These are phyloP conservation scores for Caenorhabditis plicata DNA, from an alignment of 2,888 invertebrate genomes.

Conservation along the genomic window DNA sequence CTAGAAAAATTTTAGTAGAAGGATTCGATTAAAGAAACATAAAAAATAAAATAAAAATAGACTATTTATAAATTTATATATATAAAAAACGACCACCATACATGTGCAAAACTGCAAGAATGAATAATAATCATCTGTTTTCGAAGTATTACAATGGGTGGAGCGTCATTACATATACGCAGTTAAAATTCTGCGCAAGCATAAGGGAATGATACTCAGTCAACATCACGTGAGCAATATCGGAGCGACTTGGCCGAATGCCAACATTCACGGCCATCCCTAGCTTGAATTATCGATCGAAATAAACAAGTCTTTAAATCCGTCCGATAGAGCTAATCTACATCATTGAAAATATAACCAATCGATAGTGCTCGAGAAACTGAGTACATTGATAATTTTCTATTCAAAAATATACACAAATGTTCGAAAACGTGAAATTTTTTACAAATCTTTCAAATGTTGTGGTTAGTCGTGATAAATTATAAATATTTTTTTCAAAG, in stretches of 20 bases:
- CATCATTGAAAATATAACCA: no score
- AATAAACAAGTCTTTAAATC: not conserved
- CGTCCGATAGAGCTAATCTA: not conserved
- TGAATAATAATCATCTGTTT: not conserved
- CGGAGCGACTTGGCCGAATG: slow-evolving; percentile 1
- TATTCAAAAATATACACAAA: no score
- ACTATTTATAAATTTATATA: no score
- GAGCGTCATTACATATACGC: not conserved
- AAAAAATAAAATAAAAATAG: not conserved
- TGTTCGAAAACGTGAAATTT: no score
- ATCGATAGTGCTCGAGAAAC: no score
- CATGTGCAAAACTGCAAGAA: no score
- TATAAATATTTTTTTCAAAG: no score
- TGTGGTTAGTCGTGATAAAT: not conserved
- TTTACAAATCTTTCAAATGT: not conserved
- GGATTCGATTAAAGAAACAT: not conserved
- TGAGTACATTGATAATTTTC: no score
- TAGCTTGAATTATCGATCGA: slow-evolving; percentile 2
- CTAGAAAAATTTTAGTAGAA: not conserved
- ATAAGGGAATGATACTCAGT: slow-evolving; percentile 4
- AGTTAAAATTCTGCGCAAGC: not conserved
- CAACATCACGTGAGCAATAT: slow-evolving; percentile 6
- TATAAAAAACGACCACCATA: no score
- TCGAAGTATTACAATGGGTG: not conserved
- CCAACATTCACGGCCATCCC: not conserved